Base-by-base conservation (phyloP, 2,113 vertebrate genomes). In the Solenodon paradoxus region DNA sequence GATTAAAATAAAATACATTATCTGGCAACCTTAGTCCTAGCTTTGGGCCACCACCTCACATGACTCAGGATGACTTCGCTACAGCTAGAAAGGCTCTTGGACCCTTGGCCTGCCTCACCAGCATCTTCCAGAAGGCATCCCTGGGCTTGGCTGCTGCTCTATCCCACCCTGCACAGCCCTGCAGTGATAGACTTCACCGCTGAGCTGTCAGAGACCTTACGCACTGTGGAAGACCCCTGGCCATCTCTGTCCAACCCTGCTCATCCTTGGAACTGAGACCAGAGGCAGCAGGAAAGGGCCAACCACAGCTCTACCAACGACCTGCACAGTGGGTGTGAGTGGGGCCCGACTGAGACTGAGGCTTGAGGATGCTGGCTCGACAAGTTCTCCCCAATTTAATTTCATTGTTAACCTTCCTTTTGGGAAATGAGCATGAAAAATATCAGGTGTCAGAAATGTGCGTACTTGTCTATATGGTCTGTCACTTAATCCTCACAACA, bases 161-260 rank as follows among this genome's bases (percentile, higher is more conserved):
- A 0, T 82, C 57, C n/a, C 57, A 32, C 15, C 59, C 69, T 59
- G 13, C 24, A 49, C 79, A 40, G 59, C 42, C 47, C 17, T 57
- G 32, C 74, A 26, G 74, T 80, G 51, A 74, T 10, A 22, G 20
- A 83, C 71, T 64, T 84, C 30, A 64, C n/a, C 66, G 72, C 32
- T 51, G 9, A 10, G 26, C 38, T 15, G 30, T 32, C 15, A 30
- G 87, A 96, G 71, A 79, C 17, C 10, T 64, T 79, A 63, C 93
- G 57, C 9, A 12, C 92, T 1, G 1, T 51, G 53, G 77, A 63
- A 19, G 53, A 72, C 1, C 96, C 84, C 47, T 55, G 30, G 53
- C 6, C 96, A 87, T 97, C 96, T 93, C 92, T 97, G 61, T 83
- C 63, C 35, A 20, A 45, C 66, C 32, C 92, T 88, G 92, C 91